phyloP scores from a whole-genome alignment of 2,888 invertebrate genomes.

The Thumatha senex region DNA sequence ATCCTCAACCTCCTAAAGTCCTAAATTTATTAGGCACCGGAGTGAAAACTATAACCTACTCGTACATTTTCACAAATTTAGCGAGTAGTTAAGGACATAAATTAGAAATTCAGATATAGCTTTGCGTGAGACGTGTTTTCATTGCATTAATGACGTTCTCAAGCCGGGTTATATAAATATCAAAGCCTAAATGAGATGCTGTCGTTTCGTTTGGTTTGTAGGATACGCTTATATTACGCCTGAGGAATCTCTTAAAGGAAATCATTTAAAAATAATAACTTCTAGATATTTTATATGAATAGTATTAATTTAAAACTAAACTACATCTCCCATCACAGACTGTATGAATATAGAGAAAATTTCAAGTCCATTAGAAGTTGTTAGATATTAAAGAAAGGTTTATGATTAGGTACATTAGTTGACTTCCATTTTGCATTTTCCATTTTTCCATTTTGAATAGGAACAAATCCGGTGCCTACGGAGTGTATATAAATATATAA shows the following conservation, averaged over 20 bases:
- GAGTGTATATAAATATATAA: not conserved
- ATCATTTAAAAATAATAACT: not conserved
- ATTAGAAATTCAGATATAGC: conserved; percentile 25
- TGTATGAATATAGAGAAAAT: too few relatives aligned
- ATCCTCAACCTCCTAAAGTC: conserved; percentile 5
- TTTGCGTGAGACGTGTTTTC: conserved; percentile 19
- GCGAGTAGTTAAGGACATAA: conserved; percentile 3
- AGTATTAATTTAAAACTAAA: too few relatives aligned
- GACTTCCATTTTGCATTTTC: too few relatives aligned
- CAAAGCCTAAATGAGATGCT: conserved; percentile 9
- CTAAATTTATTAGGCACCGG: conserved; percentile 27
- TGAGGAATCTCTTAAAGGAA: conserved; percentile 6
- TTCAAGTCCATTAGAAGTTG: too few relatives aligned
- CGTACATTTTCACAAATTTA: too few relatives aligned
- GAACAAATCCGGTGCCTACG: not conserved
- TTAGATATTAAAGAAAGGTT: too few relatives aligned
- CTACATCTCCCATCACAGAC: too few relatives aligned
- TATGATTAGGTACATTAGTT: too few relatives aligned
- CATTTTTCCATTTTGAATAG: too few relatives aligned
- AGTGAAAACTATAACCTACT: conserved; percentile 17
- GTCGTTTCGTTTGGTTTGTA: not conserved
- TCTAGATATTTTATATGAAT: too few relatives aligned
- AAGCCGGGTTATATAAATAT: conserved; percentile 10
- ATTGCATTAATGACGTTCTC: conserved; percentile 19
- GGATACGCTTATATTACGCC: not conserved